Conservation (phyloP, 2,797 vertebrate species). For the Lepilemur ruficaudatus region DNA sequence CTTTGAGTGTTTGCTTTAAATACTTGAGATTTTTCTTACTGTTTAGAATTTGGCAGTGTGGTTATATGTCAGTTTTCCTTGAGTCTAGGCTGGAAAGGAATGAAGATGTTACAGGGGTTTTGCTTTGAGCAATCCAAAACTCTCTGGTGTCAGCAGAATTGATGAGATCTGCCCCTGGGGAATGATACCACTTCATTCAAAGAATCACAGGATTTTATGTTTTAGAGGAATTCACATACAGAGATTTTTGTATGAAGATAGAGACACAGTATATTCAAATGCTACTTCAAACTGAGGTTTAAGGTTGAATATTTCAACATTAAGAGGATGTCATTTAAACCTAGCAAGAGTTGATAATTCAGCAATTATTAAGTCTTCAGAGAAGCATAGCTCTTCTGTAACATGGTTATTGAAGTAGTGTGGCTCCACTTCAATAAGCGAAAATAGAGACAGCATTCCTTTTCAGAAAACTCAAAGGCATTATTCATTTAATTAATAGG, state of each 20-base stretch:
- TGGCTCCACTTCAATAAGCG: background rate
- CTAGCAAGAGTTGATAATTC: background rate
- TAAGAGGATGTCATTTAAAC: constrained; percentile 33
- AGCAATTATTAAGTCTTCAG: constrained; percentile 23
- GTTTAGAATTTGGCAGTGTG: background rate
- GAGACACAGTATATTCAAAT: background rate
- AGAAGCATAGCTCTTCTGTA: background rate
- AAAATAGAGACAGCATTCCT: background rate
- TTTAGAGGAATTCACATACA: background rate
- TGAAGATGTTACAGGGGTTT: background rate
- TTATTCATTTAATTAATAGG: constrained; percentile 43
- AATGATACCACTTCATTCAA: background rate
- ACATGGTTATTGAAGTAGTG: background rate
- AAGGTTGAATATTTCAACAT: constrained; percentile 33
- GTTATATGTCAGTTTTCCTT: background rate
- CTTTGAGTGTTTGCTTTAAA: background rate
- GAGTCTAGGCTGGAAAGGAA: background rate
- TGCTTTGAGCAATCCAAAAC: background rate
- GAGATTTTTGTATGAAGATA: constrained; percentile 18
- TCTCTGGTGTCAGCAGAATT: background rate
- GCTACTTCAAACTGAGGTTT: background rate
- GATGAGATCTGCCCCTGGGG: background rate
- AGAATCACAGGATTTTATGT: background rate
- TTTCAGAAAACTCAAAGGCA: constrained; percentile 19
- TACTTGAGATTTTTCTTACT: background rate